A percentile compares a stretch with the other conserved stretches of the same genome.
Evolutionary conservation across 2,797 vertebrate species (phyloP).

Genomic region (Danio choprae): DNA sequence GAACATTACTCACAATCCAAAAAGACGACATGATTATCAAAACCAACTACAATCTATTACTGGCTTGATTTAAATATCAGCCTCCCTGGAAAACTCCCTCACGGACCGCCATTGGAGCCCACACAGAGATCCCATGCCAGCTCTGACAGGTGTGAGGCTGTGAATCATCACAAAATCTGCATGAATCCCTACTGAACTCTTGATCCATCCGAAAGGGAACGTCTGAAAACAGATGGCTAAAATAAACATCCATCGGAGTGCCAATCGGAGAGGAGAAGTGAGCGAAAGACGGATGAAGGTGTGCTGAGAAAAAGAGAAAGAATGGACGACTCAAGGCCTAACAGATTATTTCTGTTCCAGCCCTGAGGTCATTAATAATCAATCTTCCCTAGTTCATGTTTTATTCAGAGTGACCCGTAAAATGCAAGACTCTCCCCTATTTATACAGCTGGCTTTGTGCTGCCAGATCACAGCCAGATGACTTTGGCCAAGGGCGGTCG

Average conservation of each 20-base stretch:
- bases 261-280: slow-evolving; percentile 28
- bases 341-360: slow-evolving; percentile 54
- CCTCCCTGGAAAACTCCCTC: slow-evolving; percentile 17
- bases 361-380: slow-evolving; percentile 64
- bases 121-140: slow-evolving; percentile 26
- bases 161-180: slow-evolving; percentile 42
- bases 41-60: slow-evolving; percentile 11
- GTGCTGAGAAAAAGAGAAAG: slow-evolving; percentile 1
- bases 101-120: slow-evolving; percentile 27
- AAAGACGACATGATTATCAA: slow-evolving; percentile 10
- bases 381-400: slow-evolving; percentile 65
- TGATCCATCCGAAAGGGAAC: slow-evolving; percentile 31
- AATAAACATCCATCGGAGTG: slow-evolving; percentile 27
- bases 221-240: slow-evolving; percentile 34
- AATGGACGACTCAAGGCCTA: slow-evolving; percentile 32
- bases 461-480: slow-evolving; percentile 58
- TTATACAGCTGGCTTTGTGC: slow-evolving; percentile 58
- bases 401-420: slow-evolving; percentile 66
- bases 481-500: slow-evolving; percentile 48
- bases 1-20: background rate
- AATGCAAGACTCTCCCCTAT: slow-evolving; percentile 71
- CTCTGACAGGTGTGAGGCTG: slow-evolving; percentile 39
- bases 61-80: slow-evolving; percentile 31
- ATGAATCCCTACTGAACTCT: slow-evolving; percentile 27
- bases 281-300: slow-evolving; percentile 27